Evolutionary conservation across 2,888 invertebrate genomes (phyloP).

Genomic region (Drosophila fungiperda): DNA sequence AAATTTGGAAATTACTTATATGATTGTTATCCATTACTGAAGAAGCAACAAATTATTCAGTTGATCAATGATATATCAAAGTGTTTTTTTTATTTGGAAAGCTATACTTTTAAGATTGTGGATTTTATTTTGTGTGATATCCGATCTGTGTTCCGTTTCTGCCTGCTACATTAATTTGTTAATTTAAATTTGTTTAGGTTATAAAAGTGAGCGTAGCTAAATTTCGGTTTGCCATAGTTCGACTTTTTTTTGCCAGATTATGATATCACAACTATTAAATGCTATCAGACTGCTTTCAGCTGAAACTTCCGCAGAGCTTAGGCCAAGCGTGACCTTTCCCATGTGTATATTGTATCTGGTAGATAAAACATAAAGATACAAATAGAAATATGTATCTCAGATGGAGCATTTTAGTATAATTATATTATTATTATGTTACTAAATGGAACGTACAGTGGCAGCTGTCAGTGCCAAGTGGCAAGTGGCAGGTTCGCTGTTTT

Average conservation of each 20-base stretch:
- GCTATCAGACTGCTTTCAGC: conserved; percentile 24
- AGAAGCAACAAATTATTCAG: neutral
- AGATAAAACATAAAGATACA: conserved; percentile 52
- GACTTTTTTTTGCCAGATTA: neutral
- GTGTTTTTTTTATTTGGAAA: neutral
- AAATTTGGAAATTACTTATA: neutral
- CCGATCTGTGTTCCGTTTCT: neutral
- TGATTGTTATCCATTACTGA: neutral
- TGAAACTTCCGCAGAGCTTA: conserved; percentile 61
- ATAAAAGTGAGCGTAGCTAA: conserved; percentile 3
- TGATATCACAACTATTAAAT: conserved; percentile 36
- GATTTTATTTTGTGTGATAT: neutral
- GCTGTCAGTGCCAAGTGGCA: conserved; percentile 15
- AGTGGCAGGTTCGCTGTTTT: conserved; percentile 8
- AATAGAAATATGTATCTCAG: conserved; percentile 40
- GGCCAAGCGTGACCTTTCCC: conserved; percentile 64
- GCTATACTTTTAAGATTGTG: neutral
- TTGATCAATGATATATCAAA: neutral
- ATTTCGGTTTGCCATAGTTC: neutral
- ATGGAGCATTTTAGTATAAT: conserved; percentile 48
- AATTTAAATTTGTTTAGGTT: neutral
- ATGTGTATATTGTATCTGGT: conserved; percentile 20
- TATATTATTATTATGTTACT: conserved; percentile 52
- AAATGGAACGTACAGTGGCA: conserved; percentile 69
- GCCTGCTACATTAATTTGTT: neutral